Conservation (phyloP, 2,888 invertebrate genomes). For the Agrotis exclamationis region DNA sequence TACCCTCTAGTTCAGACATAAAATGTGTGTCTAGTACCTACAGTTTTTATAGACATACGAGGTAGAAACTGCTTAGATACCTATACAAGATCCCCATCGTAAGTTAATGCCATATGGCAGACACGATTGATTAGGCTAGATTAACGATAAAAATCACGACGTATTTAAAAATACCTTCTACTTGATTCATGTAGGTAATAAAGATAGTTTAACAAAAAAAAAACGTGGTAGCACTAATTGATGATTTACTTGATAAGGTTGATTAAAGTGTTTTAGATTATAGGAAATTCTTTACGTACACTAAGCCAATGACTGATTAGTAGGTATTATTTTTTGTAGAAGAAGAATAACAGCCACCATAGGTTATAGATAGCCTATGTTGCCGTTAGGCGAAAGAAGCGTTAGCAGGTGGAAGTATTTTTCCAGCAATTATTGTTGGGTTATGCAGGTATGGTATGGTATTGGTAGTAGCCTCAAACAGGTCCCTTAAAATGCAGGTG, state of each 20-base stretch:
- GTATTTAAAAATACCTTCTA: not conserved
- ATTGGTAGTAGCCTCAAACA: too few species aligned
- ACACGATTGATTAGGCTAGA: not conserved
- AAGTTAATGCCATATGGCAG: not conserved
- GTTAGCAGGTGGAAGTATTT: too few species aligned
- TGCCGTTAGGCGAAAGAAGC: too few species aligned
- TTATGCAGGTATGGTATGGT: too few species aligned
- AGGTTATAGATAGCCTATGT: too few species aligned
- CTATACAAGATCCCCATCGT: not conserved
- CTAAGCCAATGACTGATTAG: too few species aligned
- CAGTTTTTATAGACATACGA: too few species aligned
- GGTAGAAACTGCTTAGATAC: not conserved
- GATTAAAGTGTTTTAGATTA: not conserved
- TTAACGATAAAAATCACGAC: constrained; percentile 6
- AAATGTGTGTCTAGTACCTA: too few species aligned
- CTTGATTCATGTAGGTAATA: not conserved
- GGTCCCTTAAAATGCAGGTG: too few species aligned
- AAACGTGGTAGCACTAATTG: not conserved
- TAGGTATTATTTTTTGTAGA: too few species aligned
- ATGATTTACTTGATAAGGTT: not conserved
- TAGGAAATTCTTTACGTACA: not conserved
- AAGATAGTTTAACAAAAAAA: not conserved
- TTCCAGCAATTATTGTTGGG: too few species aligned
- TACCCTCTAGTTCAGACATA: not conserved
- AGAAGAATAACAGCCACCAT: too few species aligned